Evolutionary conservation across 2,888 invertebrate genomes (phyloP).

Genomic region (Eilema sororculum): DNA sequence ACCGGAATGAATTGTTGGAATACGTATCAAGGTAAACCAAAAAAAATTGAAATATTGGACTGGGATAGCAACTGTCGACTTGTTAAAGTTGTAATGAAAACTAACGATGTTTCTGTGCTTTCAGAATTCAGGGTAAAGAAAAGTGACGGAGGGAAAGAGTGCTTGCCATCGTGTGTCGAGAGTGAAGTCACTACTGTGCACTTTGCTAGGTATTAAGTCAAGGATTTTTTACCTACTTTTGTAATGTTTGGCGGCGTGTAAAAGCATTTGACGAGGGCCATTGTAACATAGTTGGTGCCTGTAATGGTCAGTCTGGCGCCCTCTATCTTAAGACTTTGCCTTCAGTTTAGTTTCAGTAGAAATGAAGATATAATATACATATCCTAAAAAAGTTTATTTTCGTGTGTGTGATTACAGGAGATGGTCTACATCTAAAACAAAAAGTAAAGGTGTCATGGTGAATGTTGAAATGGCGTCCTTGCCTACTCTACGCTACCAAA

Average conservation of each 20-base stretch:
- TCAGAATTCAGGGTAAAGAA: slow-evolving; percentile 68
- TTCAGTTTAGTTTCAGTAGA: no score
- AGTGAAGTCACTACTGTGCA: slow-evolving; percentile 76
- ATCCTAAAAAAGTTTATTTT: no score
- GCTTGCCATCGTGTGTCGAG: slow-evolving; percentile 88
- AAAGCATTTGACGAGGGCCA: no score
- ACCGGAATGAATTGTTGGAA: slow-evolving; percentile 86
- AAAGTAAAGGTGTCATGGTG: slow-evolving; percentile 57
- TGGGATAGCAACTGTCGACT: no score
- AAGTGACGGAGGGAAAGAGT: slow-evolving; percentile 68
- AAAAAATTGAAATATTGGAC: background rate
- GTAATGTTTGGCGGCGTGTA: no score
- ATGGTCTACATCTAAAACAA: slow-evolving; percentile 35
- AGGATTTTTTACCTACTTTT: no score
- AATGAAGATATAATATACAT: no score
- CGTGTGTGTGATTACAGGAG: slow-evolving; percentile 38
- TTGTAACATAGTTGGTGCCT: no score
- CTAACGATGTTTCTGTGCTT: slow-evolving; percentile 23
- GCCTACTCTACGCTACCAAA: slow-evolving; percentile 88
- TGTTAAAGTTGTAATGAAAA: background rate
- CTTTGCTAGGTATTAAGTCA: slow-evolving; percentile 52
- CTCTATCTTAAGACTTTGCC: no score
- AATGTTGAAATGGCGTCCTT: slow-evolving; percentile 74
- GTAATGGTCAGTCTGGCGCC: no score
- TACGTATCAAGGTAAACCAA: slow-evolving; percentile 58